phyloP scores from a whole-genome alignment of 1,140 invertebrate species.

The Achroia grisella region DNA sequence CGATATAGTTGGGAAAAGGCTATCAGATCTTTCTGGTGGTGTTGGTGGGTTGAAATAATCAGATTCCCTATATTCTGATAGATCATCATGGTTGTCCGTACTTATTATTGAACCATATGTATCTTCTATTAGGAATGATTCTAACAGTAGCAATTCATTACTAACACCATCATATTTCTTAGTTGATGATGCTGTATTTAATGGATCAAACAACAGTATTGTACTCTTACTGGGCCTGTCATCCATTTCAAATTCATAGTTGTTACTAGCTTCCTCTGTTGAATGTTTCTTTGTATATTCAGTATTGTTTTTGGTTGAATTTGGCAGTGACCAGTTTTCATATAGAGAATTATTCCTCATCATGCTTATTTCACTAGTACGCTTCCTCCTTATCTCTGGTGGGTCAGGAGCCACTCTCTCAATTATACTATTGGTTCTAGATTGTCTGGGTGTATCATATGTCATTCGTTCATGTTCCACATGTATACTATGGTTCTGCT shows the following conservation, averaged over 20 bases:
- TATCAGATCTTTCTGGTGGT: slow-evolving; percentile 55
- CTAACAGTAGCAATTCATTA: slow-evolving; percentile 53
- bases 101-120: slow-evolving; percentile 52
- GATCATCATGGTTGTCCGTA: slow-evolving; percentile 36
- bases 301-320: neutral
- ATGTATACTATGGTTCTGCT: slow-evolving; percentile 24
- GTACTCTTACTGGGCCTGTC: slow-evolving; percentile 50
- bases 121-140: slow-evolving; percentile 57
- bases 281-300: slow-evolving; percentile 8
- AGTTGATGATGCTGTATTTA: slow-evolving; percentile 27
- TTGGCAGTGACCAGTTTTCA: slow-evolving; percentile 52
- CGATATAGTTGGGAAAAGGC: slow-evolving; percentile 21
- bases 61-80: slow-evolving; percentile 42
- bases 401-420: slow-evolving; percentile 34
- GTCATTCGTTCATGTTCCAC: slow-evolving; percentile 30
- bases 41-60: slow-evolving; percentile 59
- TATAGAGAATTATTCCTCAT: slow-evolving; percentile 54
- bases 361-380: slow-evolving; percentile 27
- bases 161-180: slow-evolving; percentile 52
- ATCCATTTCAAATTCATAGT: neutral
- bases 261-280: neutral
- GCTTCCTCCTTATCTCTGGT: slow-evolving; percentile 44
- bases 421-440: slow-evolving; percentile 39
- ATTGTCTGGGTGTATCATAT: slow-evolving; percentile 50
- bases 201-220: slow-evolving; percentile 62